Base-by-base conservation (phyloP, 1,140 invertebrate genomes). In the Chrysopa pallens region DNA sequence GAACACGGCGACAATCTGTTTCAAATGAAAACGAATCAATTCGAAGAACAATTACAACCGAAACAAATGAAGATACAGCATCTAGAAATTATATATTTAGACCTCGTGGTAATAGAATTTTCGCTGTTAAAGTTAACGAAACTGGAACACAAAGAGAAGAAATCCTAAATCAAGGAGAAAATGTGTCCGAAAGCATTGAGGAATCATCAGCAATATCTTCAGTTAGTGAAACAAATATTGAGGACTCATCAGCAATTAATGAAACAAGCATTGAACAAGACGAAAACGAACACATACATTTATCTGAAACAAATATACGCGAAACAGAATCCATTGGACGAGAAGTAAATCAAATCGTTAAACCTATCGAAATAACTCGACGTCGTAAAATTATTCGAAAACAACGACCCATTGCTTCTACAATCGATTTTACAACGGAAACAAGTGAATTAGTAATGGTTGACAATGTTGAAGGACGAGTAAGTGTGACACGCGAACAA, bases 241-340 rank as follows among this genome's bases (percentile, higher is more conserved):
- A 66, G 2, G 17, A 23, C 2, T 23, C 17, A 23, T 23, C 17
- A 23, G 5, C 17, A 5, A 23, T 23, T 37, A 42, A 50, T 39
- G 29, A 42, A 42, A 36, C 37, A 12, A 43, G 9, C 37, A 29
- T 36, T 14, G 62, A 66, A 43, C 63, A 63, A 42, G 67, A 66
- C 42, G 67, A 66, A 55, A 59, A 55, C 28, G 70, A 71, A 52
- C 67, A 69, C 46, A 69, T 72, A 45, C 58, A 63, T 45, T 48
- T 72, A 29, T 72, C 70, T 4, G 69, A 71, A 56, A 68, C 60
- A 48, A 67, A 66, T 39, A 67, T 71, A 47, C 59, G 63, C 50
- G 69, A 71, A 60, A 69, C 66, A 47, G 61, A 65, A 55, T 59
- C 64, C 27, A 54, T 61, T 11, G 55, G 59, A 4, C 2, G 8